Percentiles rank a stretch among this genome's conserved stretches.
phyloP scores from a whole-genome alignment of 2,888 invertebrate species.

The Andrena flavipes region DNA sequence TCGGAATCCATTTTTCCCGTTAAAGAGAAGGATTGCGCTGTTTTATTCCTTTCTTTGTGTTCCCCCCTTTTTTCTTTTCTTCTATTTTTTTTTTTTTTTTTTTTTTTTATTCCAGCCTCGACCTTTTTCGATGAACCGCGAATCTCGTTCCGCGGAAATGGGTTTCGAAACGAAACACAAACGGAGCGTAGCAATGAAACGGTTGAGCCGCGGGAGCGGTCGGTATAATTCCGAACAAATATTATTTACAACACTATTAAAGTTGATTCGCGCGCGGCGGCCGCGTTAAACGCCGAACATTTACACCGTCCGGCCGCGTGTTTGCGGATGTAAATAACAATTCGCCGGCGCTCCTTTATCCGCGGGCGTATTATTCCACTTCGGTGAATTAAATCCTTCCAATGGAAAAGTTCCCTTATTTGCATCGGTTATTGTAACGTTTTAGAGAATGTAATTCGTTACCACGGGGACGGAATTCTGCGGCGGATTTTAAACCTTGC shows the following conservation, averaged over 20 bases:
- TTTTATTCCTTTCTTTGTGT: neutral
- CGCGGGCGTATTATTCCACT: constrained; percentile 11
- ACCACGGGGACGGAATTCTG: constrained; percentile 23
- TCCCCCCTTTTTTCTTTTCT: neutral
- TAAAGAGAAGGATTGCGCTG: neutral
- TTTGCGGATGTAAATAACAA: constrained; percentile 41
- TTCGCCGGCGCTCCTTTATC: constrained; percentile 24
- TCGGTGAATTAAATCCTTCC: constrained; percentile 41
- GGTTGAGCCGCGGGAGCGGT: constrained; percentile 11
- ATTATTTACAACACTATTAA: constrained; percentile 53
- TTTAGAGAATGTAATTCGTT: constrained; percentile 54
- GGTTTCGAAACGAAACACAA: constrained; percentile 9
- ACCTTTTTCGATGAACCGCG: neutral
- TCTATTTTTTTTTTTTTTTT: neutral
- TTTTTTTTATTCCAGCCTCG: neutral
- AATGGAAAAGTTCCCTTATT: constrained; percentile 15
- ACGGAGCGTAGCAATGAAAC: constrained; percentile 14
- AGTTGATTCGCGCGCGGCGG: constrained; percentile 38
- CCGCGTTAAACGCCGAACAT: constrained; percentile 36
- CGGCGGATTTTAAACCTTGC: constrained; percentile 39
- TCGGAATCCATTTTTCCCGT: constrained; percentile 19
- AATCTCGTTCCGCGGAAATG: constrained; percentile 7
- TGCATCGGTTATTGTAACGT: constrained; percentile 41
- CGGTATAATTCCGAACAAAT: constrained; percentile 48
- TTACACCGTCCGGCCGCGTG: constrained; percentile 6